Conservation (phyloP, 2,113 vertebrate species). For the Fregetta grallaria region DNA sequence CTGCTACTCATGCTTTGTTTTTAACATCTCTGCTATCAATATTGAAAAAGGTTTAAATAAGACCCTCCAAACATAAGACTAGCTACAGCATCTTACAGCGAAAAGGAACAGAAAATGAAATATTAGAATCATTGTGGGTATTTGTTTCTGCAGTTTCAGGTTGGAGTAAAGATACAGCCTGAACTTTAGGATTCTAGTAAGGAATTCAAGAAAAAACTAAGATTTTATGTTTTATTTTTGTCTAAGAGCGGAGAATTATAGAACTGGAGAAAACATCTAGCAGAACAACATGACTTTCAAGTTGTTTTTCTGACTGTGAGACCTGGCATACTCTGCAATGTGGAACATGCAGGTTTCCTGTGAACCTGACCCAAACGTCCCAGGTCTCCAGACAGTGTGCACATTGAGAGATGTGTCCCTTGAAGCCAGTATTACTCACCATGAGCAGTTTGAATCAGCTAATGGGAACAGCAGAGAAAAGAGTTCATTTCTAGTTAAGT, state of each 20-base stretch:
- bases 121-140: not conserved
- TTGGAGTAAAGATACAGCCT: not conserved
- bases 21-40: not conserved
- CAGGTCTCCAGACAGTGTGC: not conserved
- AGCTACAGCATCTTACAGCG: not conserved
- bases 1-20: not conserved
- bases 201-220: not conserved
- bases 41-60: not conserved
- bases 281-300: not conserved
- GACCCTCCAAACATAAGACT: not conserved
- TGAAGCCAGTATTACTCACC: not conserved
- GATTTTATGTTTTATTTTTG: not conserved
- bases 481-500: not conserved
- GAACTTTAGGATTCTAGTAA: not conserved
- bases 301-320: not conserved
- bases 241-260: not conserved
- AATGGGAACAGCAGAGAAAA: not conserved
- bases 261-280: not conserved
- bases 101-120: not conserved
- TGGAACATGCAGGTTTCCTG: not conserved
- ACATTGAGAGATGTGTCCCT: fast-evolving
- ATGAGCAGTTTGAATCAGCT: not conserved
- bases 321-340: not conserved
- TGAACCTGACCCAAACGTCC: not conserved
- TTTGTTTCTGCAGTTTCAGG: not conserved